These are phyloP conservation scores for Sebastes vulpes DNA, from an alignment of 2,797 vertebrate genomes.

Conservation along the genomic window DNA sequence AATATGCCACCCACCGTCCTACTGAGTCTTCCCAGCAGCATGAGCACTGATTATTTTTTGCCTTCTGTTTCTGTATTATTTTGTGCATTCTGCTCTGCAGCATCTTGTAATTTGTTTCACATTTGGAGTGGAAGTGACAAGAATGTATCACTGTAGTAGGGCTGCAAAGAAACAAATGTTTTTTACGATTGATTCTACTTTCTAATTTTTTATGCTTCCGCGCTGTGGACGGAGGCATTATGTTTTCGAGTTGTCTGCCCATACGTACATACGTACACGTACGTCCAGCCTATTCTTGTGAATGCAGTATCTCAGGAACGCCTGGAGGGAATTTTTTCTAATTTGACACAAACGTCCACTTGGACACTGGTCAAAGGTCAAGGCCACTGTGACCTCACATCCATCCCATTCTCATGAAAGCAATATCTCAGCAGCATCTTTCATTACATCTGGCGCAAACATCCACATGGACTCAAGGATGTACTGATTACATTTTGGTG, in stretches of 20 bases:
- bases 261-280: background rate
- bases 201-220: background rate
- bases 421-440: background rate
- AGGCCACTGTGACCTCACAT: background rate
- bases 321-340: no score
- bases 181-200: background rate
- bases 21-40: constrained; percentile 5
- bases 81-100: background rate
- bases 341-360: no score
- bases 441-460: background rate
- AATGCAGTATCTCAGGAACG: background rate
- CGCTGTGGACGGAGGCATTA: no score
- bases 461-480: background rate
- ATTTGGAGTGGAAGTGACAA: background rate
- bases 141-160: background rate
- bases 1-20: constrained; percentile 2
- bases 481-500: background rate
- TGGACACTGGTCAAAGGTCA: no score
- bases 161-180: background rate
- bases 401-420: background rate
- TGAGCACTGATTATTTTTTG: constrained; percentile 1
- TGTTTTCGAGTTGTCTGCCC: accelerated
- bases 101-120: background rate
- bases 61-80: background rate
- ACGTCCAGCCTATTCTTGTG: background rate